phyloP scores from a whole-genome alignment of 2,888 invertebrate genomes.

The Apamea crenata region DNA sequence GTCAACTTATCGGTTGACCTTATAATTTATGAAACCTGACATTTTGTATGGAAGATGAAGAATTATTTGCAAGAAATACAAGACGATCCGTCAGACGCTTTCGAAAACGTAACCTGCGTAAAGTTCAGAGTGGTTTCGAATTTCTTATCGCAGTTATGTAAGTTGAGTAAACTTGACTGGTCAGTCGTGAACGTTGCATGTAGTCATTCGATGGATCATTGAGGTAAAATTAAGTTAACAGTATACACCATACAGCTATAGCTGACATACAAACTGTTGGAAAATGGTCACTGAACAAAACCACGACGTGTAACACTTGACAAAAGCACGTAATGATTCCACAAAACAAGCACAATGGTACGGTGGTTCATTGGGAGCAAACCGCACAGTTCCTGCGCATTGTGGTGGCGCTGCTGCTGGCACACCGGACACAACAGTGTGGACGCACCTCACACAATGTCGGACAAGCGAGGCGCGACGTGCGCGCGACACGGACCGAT shows the following conservation, averaged over 20 bases:
- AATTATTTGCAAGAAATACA: constrained; percentile 64
- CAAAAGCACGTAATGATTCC: constrained; percentile 71
- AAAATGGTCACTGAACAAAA: constrained; percentile 69
- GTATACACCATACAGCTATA: constrained; percentile 28
- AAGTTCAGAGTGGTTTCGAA: constrained; percentile 67
- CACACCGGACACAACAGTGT: constrained; percentile 54
- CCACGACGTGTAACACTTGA: constrained; percentile 70
- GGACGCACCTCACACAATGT: constrained; percentile 64
- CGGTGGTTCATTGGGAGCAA: constrained; percentile 73
- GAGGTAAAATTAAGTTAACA: constrained; percentile 46
- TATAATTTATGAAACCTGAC: constrained; percentile 74
- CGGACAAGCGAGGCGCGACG: constrained; percentile 71
- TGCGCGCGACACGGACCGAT: constrained; percentile 80
- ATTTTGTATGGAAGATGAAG: constrained; percentile 64
- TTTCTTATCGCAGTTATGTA: constrained; percentile 68
- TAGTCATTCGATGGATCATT: constrained; percentile 58
- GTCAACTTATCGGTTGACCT: constrained; percentile 75
- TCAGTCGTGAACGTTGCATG: constrained; percentile 49
- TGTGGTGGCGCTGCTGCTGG: constrained; percentile 71
- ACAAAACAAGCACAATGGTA: constrained; percentile 69
- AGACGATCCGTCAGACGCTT: constrained; percentile 66
- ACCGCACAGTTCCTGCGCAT: constrained; percentile 86
- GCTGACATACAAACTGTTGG: constrained; percentile 53
- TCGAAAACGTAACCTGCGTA: constrained; percentile 70
- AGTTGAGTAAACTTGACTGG: constrained; percentile 69